These are phyloP conservation scores for Zelostemma sp. DNA, from an alignment of 1,140 invertebrate species.

Conservation along the genomic window DNA sequence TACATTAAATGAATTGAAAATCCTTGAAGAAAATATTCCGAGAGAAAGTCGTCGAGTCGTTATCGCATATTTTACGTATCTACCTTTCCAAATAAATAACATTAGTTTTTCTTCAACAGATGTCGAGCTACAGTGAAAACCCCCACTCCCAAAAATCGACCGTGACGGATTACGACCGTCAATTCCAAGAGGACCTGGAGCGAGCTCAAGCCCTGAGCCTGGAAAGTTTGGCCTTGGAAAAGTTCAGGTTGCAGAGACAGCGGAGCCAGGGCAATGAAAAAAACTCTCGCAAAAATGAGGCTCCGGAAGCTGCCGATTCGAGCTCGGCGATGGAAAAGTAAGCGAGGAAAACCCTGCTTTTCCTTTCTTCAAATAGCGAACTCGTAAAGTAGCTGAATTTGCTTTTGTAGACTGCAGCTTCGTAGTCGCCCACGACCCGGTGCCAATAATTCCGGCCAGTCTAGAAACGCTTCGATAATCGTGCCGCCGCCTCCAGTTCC, in stretches of 20 bases:
- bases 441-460: constrained; percentile 64
- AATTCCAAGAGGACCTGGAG: constrained; percentile 88
- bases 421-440: constrained; percentile 72
- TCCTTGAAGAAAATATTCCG: too few species aligned
- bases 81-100: constrained; percentile 1
- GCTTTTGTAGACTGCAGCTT: constrained; percentile 57
- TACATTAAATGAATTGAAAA: too few species aligned
- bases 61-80: constrained; percentile 8
- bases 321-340: constrained; percentile 54
- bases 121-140: constrained; percentile 67
- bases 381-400: constrained; percentile 7
- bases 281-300: constrained; percentile 44
- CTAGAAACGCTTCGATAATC: constrained; percentile 66
- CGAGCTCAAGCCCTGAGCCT: constrained; percentile 87
- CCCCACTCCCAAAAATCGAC: constrained; percentile 52
- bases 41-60: too few species aligned
- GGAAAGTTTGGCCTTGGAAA: constrained; percentile 85
- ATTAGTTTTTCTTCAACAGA: constrained; percentile 52
- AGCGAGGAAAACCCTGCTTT: background rate
- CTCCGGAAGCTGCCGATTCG: constrained; percentile 5
- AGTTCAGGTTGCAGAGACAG: constrained; percentile 79
- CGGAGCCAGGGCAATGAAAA: constrained; percentile 53
- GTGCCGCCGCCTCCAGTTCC: constrained; percentile 71
- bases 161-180: constrained; percentile 79
- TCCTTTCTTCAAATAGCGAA: background rate